Conservation (phyloP, 35 echinoderm and acorn worm genomes). For the Stichopus chloronotus region DNA sequence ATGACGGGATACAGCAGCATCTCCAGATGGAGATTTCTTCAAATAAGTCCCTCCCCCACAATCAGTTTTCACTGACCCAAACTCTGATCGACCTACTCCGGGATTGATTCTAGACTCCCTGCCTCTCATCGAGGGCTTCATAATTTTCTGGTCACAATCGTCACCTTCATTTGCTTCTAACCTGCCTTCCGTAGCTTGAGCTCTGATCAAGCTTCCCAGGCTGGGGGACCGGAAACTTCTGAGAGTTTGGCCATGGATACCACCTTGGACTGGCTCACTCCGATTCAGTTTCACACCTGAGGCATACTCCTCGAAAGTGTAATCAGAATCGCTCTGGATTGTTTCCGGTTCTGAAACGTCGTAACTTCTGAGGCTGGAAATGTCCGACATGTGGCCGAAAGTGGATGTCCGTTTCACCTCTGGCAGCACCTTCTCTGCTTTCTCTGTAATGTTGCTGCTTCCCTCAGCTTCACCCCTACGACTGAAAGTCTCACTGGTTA, state of each 20-base stretch:
- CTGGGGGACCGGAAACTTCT: conserved; percentile 26
- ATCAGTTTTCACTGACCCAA: background rate
- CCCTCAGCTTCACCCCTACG: conserved; percentile 31
- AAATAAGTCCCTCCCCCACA: background rate
- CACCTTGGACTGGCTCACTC: background rate
- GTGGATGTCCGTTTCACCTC: background rate
- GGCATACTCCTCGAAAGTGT: background rate
- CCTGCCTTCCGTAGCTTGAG: conserved; percentile 22
- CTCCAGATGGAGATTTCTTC: background rate
- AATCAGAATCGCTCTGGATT: conserved; percentile 38
- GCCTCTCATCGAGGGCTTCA: background rate
- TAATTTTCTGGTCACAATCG: background rate
- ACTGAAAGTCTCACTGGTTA: background rate
- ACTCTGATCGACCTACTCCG: background rate
- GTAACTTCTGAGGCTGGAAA: conserved; percentile 6
- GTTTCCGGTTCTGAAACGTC: conserved; percentile 49
- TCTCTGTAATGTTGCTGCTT: background rate
- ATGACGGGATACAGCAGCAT: background rate
- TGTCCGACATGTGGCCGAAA: background rate
- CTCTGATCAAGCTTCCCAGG: conserved; percentile 43
- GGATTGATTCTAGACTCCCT: background rate
- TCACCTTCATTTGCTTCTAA: background rate
- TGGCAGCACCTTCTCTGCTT: background rate
- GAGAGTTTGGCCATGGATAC: background rate
- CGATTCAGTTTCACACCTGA: background rate